These are phyloP conservation scores for Eubucco bourcierii DNA, from an alignment of 2,113 vertebrate genomes.

Conservation along the genomic window DNA sequence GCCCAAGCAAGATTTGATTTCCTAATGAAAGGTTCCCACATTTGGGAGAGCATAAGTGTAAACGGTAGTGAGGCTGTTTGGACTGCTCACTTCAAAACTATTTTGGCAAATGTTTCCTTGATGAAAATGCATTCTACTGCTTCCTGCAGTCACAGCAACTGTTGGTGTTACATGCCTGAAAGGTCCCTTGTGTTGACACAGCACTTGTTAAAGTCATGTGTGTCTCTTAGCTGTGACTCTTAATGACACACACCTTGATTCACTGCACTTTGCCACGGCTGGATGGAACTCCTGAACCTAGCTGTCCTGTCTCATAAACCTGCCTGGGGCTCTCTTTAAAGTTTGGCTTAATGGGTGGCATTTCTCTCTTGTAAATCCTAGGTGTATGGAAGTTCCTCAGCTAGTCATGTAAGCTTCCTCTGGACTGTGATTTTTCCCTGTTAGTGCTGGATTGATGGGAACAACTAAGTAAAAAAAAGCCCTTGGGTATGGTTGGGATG, in stretches of 20 bases:
- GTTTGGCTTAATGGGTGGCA: not conserved
- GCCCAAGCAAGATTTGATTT: not conserved
- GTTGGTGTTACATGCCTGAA: not conserved
- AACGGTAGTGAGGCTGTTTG: not conserved
- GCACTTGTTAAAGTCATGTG: not conserved
- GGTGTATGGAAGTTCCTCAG: not conserved
- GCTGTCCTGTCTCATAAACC: not conserved
- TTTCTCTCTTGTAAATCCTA: not conserved
- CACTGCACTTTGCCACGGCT: not conserved
- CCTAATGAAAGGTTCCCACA: not conserved
- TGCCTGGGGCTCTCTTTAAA: not conserved
- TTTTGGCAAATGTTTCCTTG: not conserved
- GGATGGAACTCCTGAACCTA: not conserved
- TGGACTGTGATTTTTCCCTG: not conserved
- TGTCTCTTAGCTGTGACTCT: not conserved
- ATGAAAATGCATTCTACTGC: not conserved
- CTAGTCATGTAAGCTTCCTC: not conserved
- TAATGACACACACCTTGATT: not conserved
- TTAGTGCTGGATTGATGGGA: not conserved
- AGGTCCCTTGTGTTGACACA: not conserved
- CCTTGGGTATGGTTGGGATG: not conserved
- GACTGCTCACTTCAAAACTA: not conserved
- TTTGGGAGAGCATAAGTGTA: not conserved
- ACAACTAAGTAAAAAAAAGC: not conserved
- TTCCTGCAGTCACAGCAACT: not conserved